phyloP scores from a whole-genome alignment of 2,113 vertebrate genomes.

The Myotis davidii region DNA sequence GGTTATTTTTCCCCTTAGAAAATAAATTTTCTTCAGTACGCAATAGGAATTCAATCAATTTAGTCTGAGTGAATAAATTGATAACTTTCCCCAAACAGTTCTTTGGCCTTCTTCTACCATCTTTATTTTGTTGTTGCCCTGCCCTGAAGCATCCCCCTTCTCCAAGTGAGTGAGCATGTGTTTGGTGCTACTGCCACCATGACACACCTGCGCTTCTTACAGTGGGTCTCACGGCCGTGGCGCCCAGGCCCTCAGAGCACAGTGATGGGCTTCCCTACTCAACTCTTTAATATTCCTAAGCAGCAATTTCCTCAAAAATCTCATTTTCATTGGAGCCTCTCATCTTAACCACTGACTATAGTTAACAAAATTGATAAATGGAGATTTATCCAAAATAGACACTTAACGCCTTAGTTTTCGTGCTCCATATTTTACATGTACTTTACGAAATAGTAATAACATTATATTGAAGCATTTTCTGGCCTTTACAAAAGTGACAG shows the following conservation, averaged over 20 bases:
- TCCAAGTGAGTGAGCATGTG: not conserved
- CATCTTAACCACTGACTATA: not conserved
- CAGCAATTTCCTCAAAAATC: not conserved
- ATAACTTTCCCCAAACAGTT: not conserved
- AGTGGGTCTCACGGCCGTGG: rapidly evolving
- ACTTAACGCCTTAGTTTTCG: not conserved
- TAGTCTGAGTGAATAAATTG: not conserved
- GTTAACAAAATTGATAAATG: not conserved
- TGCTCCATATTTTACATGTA: not conserved
- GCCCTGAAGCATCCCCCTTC: too few species aligned
- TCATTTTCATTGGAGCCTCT: not conserved
- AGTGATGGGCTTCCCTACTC: not conserved
- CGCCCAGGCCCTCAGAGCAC: too few species aligned
- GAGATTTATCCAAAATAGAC: not conserved
- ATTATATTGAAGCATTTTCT: not conserved
- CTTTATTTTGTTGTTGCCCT: not conserved
- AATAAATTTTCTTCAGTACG: not conserved
- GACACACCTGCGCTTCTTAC: not conserved
- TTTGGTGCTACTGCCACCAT: rapidly evolving
- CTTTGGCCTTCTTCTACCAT: rapidly evolving
- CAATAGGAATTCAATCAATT: not conserved
- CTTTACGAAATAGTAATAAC: not conserved
- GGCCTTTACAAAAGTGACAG: not conserved
- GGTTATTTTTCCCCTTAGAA: not conserved
- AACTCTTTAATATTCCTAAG: not conserved